phyloP scores from a whole-genome alignment of 2,797 vertebrate genomes.

The Eidolon dupreanum region DNA sequence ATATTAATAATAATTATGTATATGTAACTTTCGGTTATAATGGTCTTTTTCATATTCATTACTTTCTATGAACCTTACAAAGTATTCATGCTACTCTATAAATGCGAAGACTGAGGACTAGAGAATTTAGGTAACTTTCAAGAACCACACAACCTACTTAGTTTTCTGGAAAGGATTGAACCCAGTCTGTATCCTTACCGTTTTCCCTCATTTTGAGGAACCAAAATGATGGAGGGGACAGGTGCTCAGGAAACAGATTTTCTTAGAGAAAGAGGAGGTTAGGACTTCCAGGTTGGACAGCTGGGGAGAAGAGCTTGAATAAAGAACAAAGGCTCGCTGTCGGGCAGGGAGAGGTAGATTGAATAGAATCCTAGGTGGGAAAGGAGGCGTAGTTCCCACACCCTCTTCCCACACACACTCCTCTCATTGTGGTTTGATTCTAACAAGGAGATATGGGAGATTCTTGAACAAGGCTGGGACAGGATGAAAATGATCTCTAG shows the following conservation, averaged over 20 bases:
- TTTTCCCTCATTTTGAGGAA: not conserved
- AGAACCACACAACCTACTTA: not conserved
- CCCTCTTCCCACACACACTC: not conserved
- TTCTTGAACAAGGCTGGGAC: not conserved
- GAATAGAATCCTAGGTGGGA: not conserved
- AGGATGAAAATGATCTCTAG: not conserved
- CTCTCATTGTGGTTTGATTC: not conserved
- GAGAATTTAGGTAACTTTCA: not conserved
- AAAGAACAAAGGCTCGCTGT: not conserved
- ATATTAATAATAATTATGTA: not conserved
- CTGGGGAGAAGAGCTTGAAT: not conserved
- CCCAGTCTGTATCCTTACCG: not conserved
- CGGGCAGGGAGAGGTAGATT: not conserved
- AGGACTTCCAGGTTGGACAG: not conserved
- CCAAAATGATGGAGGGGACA: not conserved
- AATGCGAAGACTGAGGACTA: not conserved
- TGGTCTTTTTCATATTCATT: not conserved
- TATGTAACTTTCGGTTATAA: not conserved
- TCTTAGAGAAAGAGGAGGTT: not conserved
- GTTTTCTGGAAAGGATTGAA: not conserved
- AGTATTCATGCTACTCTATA: not conserved
- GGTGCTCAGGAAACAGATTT: not conserved
- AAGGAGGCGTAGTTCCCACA: not conserved
- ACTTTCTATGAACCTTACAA: not conserved
- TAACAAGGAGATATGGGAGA: not conserved